Conservation (phyloP, 2,113 vertebrate species). For the Ciconia stormi region DNA sequence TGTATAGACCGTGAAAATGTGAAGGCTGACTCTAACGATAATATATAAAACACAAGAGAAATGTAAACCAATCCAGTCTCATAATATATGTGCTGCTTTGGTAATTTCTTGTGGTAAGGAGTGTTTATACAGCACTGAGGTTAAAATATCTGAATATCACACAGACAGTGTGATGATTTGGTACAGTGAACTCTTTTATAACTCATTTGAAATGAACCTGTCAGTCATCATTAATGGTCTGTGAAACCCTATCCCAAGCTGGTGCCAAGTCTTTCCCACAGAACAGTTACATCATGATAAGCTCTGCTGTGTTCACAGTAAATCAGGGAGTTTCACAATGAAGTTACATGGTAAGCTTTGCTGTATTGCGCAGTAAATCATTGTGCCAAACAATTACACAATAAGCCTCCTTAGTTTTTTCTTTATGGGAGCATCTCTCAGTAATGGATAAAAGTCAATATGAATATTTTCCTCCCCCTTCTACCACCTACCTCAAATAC, state of each 20-base stretch:
- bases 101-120: background rate
- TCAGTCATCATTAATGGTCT: slow-evolving; percentile 70
- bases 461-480: background rate
- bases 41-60: background rate
- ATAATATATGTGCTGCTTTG: background rate
- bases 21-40: background rate
- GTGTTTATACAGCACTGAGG: slow-evolving; percentile 17
- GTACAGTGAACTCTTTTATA: slow-evolving; percentile 41
- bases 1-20: background rate
- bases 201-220: slow-evolving; percentile 62
- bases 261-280: slow-evolving; percentile 49
- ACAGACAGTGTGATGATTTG: slow-evolving; percentile 24
- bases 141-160: slow-evolving; percentile 51
- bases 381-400: slow-evolving; percentile 55
- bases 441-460: slow-evolving; percentile 21
- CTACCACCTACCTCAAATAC: background rate
- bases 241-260: slow-evolving; percentile 59
- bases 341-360: slow-evolving; percentile 62
- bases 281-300: slow-evolving; percentile 61
- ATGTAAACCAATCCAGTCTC: background rate
- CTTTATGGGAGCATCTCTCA: slow-evolving; percentile 34
- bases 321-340: slow-evolving; percentile 62
- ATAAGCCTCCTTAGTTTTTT: slow-evolving; percentile 49
- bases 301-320: slow-evolving; percentile 57
- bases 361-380: slow-evolving; percentile 72